Evolutionary conservation across 2,797 vertebrate species (phyloP).

Genomic region (Pantherophis vulpinus): DNA sequence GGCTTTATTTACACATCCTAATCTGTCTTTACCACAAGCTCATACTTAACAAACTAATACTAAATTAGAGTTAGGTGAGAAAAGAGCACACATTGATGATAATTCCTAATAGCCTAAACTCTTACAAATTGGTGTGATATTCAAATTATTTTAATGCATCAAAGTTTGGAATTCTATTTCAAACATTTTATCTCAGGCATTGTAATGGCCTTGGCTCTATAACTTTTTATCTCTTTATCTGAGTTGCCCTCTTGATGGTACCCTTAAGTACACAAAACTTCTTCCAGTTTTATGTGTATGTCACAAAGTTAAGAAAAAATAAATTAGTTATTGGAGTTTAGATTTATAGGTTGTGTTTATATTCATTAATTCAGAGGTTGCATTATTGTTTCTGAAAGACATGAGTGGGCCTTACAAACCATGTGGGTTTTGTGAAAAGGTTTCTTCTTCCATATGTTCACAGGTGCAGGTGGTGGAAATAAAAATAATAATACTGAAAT

Average conservation of each 20-base stretch:
- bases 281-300: constrained; percentile 51
- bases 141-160: constrained; percentile 16
- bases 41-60: background rate
- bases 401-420: constrained; percentile 53
- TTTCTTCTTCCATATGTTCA: constrained; percentile 51
- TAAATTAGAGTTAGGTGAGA: background rate
- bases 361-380: constrained; percentile 60
- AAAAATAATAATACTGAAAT: background rate
- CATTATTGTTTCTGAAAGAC: constrained; percentile 56
- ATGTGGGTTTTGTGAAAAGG: constrained; percentile 50
- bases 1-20: no score
- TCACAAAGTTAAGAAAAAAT: constrained; percentile 49
- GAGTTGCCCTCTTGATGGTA: constrained; percentile 54
- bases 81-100: no score
- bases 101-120: no score
- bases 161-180: constrained; percentile 45
- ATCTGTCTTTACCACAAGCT: background rate
- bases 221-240: constrained; percentile 37
- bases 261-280: constrained; percentile 42
- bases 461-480: background rate
- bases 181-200: constrained; percentile 25
- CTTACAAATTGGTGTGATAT: no score
- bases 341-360: constrained; percentile 62
- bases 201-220: constrained; percentile 13
- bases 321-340: constrained; percentile 53